Percentiles rank a stretch among this genome's conserved stretches.
Conservation (phyloP, 2,888 invertebrate species). For the Drosophila paramelanica region DNA sequence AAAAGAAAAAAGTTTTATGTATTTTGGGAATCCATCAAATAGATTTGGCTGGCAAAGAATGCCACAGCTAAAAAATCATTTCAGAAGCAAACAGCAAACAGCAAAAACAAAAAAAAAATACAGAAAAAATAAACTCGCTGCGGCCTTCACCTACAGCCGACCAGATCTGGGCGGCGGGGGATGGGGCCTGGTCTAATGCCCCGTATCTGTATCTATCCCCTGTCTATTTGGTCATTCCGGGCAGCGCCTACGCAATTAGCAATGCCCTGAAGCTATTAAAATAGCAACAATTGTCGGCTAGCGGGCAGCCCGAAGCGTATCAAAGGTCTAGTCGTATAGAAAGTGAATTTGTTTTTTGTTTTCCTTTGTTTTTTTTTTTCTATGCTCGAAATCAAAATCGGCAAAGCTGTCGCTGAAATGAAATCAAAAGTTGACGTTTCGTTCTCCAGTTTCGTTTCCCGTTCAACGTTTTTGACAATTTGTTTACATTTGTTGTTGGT, state of each 20-base stretch:
- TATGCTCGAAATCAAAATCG: constrained; percentile 47
- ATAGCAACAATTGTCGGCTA: constrained; percentile 51
- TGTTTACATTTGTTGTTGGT: constrained; percentile 39
- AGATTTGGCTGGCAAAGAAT: background rate
- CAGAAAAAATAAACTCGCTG: constrained; percentile 32
- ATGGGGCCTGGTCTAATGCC: constrained; percentile 5
- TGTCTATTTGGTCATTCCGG: constrained; percentile 67
- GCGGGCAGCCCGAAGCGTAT: constrained; percentile 10
- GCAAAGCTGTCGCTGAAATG: constrained; percentile 45
- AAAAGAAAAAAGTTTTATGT: background rate
- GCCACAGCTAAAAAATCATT: constrained; percentile 47
- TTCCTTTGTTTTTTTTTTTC: background rate
- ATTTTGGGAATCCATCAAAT: background rate
- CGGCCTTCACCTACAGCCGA: constrained; percentile 74
- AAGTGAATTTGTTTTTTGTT: constrained; percentile 56
- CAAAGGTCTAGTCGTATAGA: constrained; percentile 50
- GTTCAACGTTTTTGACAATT: constrained; percentile 42
- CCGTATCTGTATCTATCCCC: background rate
- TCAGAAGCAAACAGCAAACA: constrained; percentile 50
- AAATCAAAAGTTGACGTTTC: constrained; percentile 58
- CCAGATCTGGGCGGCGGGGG: constrained; percentile 26
- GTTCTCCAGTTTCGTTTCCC: constrained; percentile 12
- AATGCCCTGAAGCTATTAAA: constrained; percentile 57
- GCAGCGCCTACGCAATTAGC: constrained; percentile 76
- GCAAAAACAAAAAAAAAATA: too few species aligned